Percentiles rank a stretch among this genome's conserved stretches.
phyloP scores from a whole-genome alignment of 2,888 invertebrate species.

The Hofmannophila pseudospretella region DNA sequence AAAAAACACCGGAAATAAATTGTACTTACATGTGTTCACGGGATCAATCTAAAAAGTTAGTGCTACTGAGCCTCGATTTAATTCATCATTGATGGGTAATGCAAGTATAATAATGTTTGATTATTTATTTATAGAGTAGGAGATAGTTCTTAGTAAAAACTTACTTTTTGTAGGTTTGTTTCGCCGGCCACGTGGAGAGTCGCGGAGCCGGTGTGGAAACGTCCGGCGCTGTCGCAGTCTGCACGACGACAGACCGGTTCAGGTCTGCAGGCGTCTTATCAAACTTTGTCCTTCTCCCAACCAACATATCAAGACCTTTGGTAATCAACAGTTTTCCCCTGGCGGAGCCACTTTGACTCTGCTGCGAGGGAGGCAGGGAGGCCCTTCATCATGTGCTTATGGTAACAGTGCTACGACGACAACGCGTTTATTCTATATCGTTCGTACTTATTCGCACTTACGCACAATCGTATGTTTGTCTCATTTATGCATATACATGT shows the following conservation, averaged over 20 bases:
- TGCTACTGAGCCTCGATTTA: background rate
- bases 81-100: background rate
- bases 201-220: slow-evolving; percentile 28
- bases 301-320: background rate
- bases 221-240: slow-evolving; percentile 57
- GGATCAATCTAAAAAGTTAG: background rate
- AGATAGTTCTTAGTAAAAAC: slow-evolving; percentile 22
- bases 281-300: background rate
- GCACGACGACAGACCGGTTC: slow-evolving; percentile 53
- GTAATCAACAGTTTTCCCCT: background rate
- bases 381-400: background rate
- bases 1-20: background rate
- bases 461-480: background rate
- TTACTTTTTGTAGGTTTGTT: slow-evolving; percentile 50
- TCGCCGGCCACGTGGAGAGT: slow-evolving; percentile 63
- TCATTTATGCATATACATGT: background rate
- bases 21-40: background rate
- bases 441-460: background rate
- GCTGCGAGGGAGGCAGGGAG: background rate
- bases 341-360: background rate
- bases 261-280: background rate
- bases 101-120: background rate
- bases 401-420: too few species aligned
- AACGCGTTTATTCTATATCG: too few species aligned
- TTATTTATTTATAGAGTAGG: background rate